phyloP scores from a whole-genome alignment of 2,797 vertebrate genomes.

The Acestrorhynchus altus region DNA sequence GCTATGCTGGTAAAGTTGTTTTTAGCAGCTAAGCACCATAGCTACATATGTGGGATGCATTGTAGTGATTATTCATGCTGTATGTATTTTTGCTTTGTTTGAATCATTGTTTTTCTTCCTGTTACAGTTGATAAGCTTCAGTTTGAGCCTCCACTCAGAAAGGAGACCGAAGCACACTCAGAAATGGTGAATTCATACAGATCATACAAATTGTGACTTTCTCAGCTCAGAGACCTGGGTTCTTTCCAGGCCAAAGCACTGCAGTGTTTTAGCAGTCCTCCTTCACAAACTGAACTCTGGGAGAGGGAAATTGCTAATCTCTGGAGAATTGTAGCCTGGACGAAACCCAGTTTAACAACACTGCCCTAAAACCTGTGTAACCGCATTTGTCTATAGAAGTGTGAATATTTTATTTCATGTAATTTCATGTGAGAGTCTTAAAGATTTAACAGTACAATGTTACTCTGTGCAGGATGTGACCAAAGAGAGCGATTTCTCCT shows the following conservation, averaged over 20 bases:
- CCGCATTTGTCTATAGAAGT: not conserved
- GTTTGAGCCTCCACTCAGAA: slow-evolving; percentile 91
- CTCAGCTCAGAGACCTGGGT: not conserved
- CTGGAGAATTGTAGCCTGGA: too few relatives aligned
- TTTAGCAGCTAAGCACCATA: too few relatives aligned
- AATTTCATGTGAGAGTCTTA: not conserved
- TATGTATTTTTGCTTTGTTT: not conserved
- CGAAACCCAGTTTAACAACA: too few relatives aligned
- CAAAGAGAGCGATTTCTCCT: slow-evolving; percentile 87
- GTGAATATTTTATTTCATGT: not conserved
- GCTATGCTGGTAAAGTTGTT: too few relatives aligned
- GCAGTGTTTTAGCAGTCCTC: too few relatives aligned
- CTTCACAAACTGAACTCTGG: too few relatives aligned
- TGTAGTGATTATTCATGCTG: too few relatives aligned
- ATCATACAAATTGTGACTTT: not conserved
- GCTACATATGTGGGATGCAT: too few relatives aligned
- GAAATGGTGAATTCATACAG: slow-evolving; percentile 83
- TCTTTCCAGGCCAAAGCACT: too few relatives aligned
- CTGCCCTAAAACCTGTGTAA: too few relatives aligned
- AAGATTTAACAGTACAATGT: not conserved
- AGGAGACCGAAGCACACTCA: slow-evolving; percentile 94
- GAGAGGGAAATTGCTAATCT: too few relatives aligned
- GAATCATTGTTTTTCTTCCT: slow-evolving; percentile 48
- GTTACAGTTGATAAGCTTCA: slow-evolving; percentile 91
- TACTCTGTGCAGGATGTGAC: slow-evolving; percentile 82